Evolutionary conservation across 2,113 vertebrate genomes (phyloP).

Genomic region (Anguilla japonica): DNA sequence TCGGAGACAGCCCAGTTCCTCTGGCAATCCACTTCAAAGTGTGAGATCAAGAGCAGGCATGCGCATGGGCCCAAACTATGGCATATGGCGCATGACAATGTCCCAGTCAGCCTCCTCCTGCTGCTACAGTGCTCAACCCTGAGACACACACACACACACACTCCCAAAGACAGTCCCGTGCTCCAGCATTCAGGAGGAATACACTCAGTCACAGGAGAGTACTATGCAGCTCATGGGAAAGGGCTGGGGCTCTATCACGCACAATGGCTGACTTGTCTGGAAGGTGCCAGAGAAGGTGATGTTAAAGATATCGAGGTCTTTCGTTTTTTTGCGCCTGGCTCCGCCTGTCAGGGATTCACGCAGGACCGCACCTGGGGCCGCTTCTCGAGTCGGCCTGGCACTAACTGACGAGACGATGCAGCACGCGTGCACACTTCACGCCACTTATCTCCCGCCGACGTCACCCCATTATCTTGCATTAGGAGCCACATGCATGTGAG

Average conservation of each 20-base stretch:
- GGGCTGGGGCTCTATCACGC: slow-evolving; percentile 52
- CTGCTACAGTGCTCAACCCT: slow-evolving; percentile 48
- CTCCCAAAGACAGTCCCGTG: slow-evolving; percentile 53
- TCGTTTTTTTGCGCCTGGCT: neutral
- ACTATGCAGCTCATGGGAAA: slow-evolving; percentile 27
- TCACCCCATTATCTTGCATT: slow-evolving; percentile 52
- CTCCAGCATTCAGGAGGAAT: neutral
- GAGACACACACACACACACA: slow-evolving; percentile 25
- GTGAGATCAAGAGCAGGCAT: slow-evolving; percentile 51
- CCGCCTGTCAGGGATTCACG: neutral
- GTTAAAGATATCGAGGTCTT: neutral
- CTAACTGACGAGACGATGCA: neutral
- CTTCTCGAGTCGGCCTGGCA: slow-evolving; percentile 39
- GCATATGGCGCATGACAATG: slow-evolving; percentile 74
- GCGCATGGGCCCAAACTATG: slow-evolving; percentile 38
- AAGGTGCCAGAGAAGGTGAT: neutral
- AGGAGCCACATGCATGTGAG: slow-evolving; percentile 48
- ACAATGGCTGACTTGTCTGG: neutral
- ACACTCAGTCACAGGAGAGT: neutral
- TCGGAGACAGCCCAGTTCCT: slow-evolving; percentile 26
- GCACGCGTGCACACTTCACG: slow-evolving; percentile 47
- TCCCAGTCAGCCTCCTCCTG: slow-evolving; percentile 57
- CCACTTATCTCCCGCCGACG: slow-evolving; percentile 41
- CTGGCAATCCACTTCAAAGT: slow-evolving; percentile 65
- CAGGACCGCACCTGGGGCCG: neutral